phyloP scores from a whole-genome alignment of 2,888 invertebrate genomes.

The Apamea anceps region DNA sequence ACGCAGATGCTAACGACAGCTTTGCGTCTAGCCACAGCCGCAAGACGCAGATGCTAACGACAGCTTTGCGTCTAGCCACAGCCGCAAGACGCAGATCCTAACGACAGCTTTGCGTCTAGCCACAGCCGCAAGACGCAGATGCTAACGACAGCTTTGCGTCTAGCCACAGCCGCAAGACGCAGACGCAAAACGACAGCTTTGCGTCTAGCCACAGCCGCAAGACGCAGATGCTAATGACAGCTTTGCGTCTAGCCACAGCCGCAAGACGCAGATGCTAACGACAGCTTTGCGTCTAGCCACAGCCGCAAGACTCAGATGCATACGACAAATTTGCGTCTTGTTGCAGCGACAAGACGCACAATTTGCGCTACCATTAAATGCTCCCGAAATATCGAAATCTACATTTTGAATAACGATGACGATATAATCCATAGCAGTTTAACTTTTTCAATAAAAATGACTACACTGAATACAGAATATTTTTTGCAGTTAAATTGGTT shows the following conservation, averaged over 20 bases:
- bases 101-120: background rate
- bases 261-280: background rate
- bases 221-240: too few relatives aligned
- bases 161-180: background rate
- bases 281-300: background rate
- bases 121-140: too few relatives aligned
- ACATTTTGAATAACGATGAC: background rate
- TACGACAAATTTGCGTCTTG: background rate
- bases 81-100: background rate
- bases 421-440: background rate
- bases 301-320: too few relatives aligned
- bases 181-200: background rate
- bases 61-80: background rate
- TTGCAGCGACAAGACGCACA: background rate
- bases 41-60: too few relatives aligned
- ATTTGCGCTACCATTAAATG: background rate
- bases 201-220: too few relatives aligned
- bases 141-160: background rate
- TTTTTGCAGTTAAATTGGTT: slow-evolving; percentile 43
- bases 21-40: too few relatives aligned
- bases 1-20: background rate
- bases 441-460: slow-evolving; percentile 6
- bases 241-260: background rate
- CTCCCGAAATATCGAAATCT: background rate
- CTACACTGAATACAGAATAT: slow-evolving; percentile 23